Conservation (phyloP, 2,113 vertebrate species). For the Strigops habroptila region DNA sequence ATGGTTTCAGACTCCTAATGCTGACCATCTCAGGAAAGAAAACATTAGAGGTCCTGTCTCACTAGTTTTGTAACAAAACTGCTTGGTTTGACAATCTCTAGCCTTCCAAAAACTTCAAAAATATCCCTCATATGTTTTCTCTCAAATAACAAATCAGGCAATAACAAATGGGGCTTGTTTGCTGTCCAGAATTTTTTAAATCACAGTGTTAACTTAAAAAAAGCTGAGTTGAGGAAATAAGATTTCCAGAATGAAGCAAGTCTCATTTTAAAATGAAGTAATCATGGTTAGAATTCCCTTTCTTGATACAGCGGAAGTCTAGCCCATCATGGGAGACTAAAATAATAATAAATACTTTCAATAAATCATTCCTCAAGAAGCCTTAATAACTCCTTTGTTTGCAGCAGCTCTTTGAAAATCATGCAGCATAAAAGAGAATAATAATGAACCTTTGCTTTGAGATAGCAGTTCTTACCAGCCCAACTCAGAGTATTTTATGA, state of each 20-base stretch:
- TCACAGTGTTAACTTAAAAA: not conserved
- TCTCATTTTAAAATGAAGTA: not conserved
- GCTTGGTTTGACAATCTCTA: not conserved
- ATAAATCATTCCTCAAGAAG: not conserved
- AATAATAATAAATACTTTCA: not conserved
- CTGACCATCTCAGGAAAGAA: not conserved
- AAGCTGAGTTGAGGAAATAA: not conserved
- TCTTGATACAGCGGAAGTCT: not conserved
- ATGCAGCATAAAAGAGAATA: not conserved
- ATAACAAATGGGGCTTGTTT: not conserved
- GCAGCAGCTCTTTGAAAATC: not conserved
- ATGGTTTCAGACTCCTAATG: not conserved
- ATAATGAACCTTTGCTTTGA: not conserved
- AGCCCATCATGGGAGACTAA: not conserved
- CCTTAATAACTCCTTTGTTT: not conserved
- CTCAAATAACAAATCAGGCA: not conserved
- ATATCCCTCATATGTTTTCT: not conserved
- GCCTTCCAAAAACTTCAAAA: not conserved
- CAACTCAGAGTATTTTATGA: not conserved
- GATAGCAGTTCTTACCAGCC: not conserved
- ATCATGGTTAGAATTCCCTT: not conserved
- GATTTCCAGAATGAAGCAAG: not conserved
- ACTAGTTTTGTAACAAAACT: not conserved
- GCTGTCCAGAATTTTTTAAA: not conserved
- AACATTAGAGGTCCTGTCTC: not conserved